Evolutionary conservation across 1,140 invertebrate genomes (phyloP).

Genomic region (Frieseomelitta varia): DNA sequence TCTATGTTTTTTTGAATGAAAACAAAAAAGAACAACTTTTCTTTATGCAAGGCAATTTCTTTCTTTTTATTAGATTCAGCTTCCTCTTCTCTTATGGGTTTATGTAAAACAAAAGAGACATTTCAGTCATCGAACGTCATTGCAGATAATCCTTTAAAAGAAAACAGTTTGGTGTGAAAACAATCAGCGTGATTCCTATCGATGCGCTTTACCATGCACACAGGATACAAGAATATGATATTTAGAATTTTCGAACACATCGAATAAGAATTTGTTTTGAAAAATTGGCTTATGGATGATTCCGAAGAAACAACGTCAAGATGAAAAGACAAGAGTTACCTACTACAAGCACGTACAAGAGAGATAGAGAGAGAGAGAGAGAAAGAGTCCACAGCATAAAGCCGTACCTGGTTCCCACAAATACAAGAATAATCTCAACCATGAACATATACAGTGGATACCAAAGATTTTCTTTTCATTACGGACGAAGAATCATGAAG

Average conservation of each 20-base stretch:
- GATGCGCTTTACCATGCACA: not conserved
- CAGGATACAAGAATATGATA: not conserved
- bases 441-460: conserved; percentile 29
- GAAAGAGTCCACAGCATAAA: conserved; percentile 65
- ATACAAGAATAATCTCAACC: conserved; percentile 33
- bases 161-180: not conserved
- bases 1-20: not conserved
- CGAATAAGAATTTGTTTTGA: not conserved
- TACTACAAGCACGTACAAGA: conserved; percentile 54
- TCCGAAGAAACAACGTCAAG: conserved; percentile 32
- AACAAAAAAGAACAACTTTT: conserved; percentile 72
- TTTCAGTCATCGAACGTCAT: conserved; percentile 21
- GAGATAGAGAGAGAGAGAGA: conserved; percentile 24
- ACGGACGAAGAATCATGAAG: conserved; percentile 9
- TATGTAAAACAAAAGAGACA: not conserved
- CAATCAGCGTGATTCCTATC: not conserved
- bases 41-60: conserved; percentile 78
- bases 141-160: conserved; percentile 18
- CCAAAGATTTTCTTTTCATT: conserved; percentile 21
- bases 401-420: conserved; percentile 80
- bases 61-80: conserved; percentile 17
- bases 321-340: conserved; percentile 14
- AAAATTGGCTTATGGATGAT: conserved; percentile 35
- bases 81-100: not conserved
- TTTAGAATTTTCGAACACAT: not conserved